Conservation (phyloP, 2,888 invertebrate genomes). For the Torymus texanus region DNA sequence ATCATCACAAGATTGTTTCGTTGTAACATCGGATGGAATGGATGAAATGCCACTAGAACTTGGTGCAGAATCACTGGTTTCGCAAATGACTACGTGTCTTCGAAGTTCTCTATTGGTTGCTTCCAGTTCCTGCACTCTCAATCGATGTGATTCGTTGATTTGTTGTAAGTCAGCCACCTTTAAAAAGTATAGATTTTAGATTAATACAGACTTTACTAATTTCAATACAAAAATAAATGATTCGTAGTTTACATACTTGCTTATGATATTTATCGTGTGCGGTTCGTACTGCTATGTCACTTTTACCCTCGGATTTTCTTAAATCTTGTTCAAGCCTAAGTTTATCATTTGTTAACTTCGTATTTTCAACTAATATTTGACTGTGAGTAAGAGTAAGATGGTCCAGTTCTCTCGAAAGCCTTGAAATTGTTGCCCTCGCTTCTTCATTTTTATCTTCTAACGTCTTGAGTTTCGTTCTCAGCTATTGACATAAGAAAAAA, state of each 20-base stretch:
- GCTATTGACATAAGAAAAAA: conserved; percentile 28
- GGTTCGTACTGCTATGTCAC: conserved; percentile 65
- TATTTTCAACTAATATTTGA: conserved; percentile 84
- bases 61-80: conserved; percentile 73
- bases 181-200: not conserved
- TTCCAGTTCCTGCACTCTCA: conserved; percentile 74
- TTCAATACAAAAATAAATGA: not conserved
- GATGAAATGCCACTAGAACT: conserved; percentile 74
- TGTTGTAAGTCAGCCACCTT: conserved; percentile 75
- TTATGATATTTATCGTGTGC: conserved; percentile 72
- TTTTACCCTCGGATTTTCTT: conserved; percentile 74
- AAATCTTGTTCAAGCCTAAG: conserved; percentile 81
- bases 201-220: too few relatives aligned
- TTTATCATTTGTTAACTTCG: conserved; percentile 84
- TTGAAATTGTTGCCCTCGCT: conserved; percentile 77
- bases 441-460: conserved; percentile 70
- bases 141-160: conserved; percentile 75
- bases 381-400: conserved; percentile 85
- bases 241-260: conserved; percentile 62
- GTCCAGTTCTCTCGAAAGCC: conserved; percentile 82
- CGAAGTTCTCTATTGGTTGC: conserved; percentile 72
- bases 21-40: conserved; percentile 65
- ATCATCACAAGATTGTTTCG: conserved; percentile 69
- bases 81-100: conserved; percentile 70
- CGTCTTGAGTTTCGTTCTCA: conserved; percentile 63